phyloP scores from a whole-genome alignment of 2,797 vertebrate species.

The Chelon labrosus region DNA sequence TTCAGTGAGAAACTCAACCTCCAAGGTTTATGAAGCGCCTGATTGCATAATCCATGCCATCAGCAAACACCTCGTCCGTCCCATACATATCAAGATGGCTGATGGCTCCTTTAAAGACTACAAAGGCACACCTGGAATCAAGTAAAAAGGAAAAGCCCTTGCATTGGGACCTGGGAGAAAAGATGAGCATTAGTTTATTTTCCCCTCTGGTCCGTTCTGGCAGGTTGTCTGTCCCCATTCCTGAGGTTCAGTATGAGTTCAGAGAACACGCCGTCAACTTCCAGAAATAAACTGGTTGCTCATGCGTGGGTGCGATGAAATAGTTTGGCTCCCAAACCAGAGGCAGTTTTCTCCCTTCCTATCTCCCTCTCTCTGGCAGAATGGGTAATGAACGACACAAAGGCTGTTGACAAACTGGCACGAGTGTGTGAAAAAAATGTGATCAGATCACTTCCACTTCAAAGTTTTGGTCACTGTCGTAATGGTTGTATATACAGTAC shows the following conservation, averaged over 20 bases:
- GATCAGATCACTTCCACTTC: constrained; percentile 24
- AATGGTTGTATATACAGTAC: background rate
- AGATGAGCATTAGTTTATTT: constrained; percentile 58
- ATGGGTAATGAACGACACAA: constrained; percentile 25
- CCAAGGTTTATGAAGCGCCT: constrained; percentile 32
- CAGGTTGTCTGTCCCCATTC: constrained; percentile 78
- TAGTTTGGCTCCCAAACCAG: constrained; percentile 73
- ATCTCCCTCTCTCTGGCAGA: constrained; percentile 22
- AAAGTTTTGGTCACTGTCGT: background rate
- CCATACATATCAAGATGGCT: constrained; percentile 26
- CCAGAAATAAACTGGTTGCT: constrained; percentile 87
- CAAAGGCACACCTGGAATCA: constrained; percentile 21
- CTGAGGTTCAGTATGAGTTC: constrained; percentile 82
- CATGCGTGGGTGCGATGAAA: constrained; percentile 83
- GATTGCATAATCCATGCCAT: constrained; percentile 56
- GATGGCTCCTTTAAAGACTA: constrained; percentile 3
- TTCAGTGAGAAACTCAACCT: constrained; percentile 48
- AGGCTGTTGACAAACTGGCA: constrained; percentile 31
- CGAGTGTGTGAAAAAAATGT: constrained; percentile 1
- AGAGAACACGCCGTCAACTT: constrained; percentile 77
- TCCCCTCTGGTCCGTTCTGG: constrained; percentile 64
- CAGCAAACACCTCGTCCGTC: constrained; percentile 18
- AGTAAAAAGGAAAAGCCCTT: constrained; percentile 25
- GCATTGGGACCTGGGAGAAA: constrained; percentile 41
- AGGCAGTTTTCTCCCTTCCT: constrained; percentile 68